Conservation (phyloP, 2,797 vertebrate species). For the Phaenicophaeus curvirostris region DNA sequence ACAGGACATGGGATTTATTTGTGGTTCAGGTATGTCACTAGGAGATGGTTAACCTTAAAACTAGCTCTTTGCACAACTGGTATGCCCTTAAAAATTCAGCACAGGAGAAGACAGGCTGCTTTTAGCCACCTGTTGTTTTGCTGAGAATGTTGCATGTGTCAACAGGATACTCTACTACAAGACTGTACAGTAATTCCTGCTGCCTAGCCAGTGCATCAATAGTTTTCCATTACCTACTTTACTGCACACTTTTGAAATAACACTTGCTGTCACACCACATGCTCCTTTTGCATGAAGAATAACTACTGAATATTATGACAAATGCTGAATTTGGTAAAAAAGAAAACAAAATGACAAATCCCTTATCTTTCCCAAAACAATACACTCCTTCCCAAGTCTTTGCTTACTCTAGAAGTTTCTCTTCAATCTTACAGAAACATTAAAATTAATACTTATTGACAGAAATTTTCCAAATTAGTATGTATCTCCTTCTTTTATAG, state of each 20-base stretch:
- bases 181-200: neutral
- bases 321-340: neutral
- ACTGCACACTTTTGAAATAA: neutral
- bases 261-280: neutral
- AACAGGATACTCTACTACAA: neutral
- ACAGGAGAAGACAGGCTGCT: neutral
- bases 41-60: neutral
- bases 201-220: neutral
- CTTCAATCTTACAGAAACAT: neutral
- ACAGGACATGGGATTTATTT: neutral
- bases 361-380: neutral
- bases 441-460: neutral
- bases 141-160: neutral
- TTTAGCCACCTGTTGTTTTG: neutral
- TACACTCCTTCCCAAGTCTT: neutral
- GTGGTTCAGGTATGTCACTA: neutral
- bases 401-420: neutral
- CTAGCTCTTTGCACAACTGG: neutral
- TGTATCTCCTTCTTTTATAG: neutral
- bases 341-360: neutral
- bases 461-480: neutral
- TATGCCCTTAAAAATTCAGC: neutral
- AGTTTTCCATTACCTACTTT: neutral
- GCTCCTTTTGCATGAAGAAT: neutral
- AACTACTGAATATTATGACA: neutral